phyloP scores from a whole-genome alignment of 2,797 vertebrate genomes.

The Adrianichthys oophorus region DNA sequence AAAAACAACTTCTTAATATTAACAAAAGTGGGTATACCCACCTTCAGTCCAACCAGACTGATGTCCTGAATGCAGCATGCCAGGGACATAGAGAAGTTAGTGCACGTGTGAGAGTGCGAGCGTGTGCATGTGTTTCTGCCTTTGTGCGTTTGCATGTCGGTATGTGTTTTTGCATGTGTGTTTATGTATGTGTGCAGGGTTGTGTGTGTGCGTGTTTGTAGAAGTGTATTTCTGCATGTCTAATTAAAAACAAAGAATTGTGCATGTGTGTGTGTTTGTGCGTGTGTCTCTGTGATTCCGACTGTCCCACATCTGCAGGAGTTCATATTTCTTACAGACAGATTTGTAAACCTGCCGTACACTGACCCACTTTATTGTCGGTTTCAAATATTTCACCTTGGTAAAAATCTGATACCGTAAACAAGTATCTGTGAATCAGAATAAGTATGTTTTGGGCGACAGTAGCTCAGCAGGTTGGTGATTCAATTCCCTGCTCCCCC shows the following conservation, averaged over 20 bases:
- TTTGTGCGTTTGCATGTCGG: neutral
- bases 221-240: no score
- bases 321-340: neutral
- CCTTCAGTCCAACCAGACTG: slow-evolving; percentile 56
- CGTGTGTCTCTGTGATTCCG: neutral
- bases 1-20: neutral
- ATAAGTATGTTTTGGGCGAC: no score
- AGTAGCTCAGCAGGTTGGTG: no score
- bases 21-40: slow-evolving; percentile 1
- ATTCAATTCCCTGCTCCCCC: no score
- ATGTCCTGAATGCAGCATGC: slow-evolving; percentile 55
- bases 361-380: slow-evolving; percentile 9
- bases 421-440: neutral
- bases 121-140: neutral
- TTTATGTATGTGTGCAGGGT: no score
- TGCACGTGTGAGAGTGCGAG: neutral
- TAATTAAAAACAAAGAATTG: no score
- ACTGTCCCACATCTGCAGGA: neutral
- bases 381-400: neutral
- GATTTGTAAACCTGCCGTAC: neutral
- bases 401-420: neutral
- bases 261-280: no score
- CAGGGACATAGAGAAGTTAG: slow-evolving; percentile 37
- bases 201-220: no score
- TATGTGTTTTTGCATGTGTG: neutral